Conservation (phyloP, 2,797 vertebrate species). For the Enteromius afrohamiltoni region DNA sequence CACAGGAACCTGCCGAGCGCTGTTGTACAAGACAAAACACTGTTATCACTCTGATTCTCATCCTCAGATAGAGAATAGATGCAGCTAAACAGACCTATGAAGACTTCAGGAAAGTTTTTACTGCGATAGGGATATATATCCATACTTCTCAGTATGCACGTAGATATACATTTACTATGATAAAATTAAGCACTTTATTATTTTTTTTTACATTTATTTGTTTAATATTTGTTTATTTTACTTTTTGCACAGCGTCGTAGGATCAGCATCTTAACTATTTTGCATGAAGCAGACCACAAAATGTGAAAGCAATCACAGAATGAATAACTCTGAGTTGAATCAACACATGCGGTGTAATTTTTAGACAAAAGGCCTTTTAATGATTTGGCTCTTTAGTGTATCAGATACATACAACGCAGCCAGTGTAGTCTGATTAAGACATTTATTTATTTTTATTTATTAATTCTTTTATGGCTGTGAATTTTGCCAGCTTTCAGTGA, state of each 20-base stretch:
- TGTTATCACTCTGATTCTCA: background rate
- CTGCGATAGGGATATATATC: background rate
- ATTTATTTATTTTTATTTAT: too few relatives aligned
- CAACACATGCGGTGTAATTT: too few relatives aligned
- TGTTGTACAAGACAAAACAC: background rate
- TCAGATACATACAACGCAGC: background rate
- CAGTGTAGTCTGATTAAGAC: too few relatives aligned
- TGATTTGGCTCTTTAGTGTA: background rate
- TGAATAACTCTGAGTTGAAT: background rate
- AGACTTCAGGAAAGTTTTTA: background rate
- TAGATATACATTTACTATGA: background rate
- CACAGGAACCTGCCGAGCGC: background rate
- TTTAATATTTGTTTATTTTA: background rate
- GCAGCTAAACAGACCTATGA: background rate
- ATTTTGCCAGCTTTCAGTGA: too few relatives aligned
- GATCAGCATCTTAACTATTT: background rate
- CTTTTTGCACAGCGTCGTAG: background rate
- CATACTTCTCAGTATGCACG: background rate
- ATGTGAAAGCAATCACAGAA: background rate
- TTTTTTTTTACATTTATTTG: background rate
- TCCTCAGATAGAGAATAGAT: background rate
- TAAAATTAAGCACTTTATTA: background rate
- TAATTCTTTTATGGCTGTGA: too few relatives aligned
- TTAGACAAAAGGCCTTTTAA: too few relatives aligned
- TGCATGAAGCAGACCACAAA: background rate